phyloP scores from a whole-genome alignment of 2,797 vertebrate species.

The Danio choprae region DNA sequence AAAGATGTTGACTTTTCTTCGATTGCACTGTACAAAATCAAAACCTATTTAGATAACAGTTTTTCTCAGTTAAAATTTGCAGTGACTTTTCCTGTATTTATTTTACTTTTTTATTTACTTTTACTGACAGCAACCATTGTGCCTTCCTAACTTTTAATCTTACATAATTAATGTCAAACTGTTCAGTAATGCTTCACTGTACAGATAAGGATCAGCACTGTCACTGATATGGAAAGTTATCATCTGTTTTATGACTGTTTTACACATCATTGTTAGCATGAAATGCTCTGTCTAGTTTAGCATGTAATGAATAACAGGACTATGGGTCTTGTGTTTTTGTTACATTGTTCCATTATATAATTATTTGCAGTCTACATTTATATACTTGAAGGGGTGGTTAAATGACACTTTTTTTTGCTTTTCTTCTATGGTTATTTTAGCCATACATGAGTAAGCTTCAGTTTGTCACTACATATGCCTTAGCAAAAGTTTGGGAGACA shows the following conservation, averaged over 20 bases:
- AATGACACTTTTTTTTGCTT: slow-evolving; percentile 52
- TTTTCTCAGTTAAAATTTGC: slow-evolving; percentile 16
- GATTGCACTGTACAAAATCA: slow-evolving; percentile 64
- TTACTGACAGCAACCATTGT: slow-evolving; percentile 64
- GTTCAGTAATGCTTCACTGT: slow-evolving; percentile 20
- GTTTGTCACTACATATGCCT: slow-evolving; percentile 59
- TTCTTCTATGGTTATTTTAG: slow-evolving; percentile 58
- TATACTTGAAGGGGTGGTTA: slow-evolving; percentile 78
- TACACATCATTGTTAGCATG: neutral
- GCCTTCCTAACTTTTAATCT: slow-evolving; percentile 70
- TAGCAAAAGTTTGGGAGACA: slow-evolving; percentile 32
- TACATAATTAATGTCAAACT: slow-evolving; percentile 31
- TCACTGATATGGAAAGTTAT: slow-evolving; percentile 1
- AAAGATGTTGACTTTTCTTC: slow-evolving; percentile 49
- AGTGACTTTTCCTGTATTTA: slow-evolving; percentile 19
- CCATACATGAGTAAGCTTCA: slow-evolving; percentile 69
- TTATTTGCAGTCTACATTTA: slow-evolving; percentile 67
- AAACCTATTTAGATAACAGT: slow-evolving; percentile 51
- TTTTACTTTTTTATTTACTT: slow-evolving; percentile 24
- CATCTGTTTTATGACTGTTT: neutral
- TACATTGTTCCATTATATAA: slow-evolving; percentile 31
- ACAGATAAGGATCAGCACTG: neutral
- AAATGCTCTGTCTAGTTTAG: slow-evolving; percentile 17
- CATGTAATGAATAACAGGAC: slow-evolving; percentile 19
- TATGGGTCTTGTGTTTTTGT: slow-evolving; percentile 33